Evolutionary conservation across 2,113 vertebrate genomes (phyloP).

Genomic region (Sorex fumeus): DNA sequence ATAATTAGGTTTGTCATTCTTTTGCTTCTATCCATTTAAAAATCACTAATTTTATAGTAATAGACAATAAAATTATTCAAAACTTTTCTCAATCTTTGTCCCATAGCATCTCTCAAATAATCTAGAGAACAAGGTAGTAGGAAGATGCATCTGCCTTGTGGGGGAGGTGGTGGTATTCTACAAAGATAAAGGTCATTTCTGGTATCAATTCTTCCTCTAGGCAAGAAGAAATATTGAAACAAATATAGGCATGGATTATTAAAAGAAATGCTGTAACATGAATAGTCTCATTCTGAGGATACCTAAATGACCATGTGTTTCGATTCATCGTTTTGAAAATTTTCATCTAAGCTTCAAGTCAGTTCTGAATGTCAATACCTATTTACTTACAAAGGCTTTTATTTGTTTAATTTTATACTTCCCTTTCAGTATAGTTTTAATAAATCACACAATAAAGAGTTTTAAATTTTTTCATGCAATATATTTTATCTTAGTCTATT

Average conservation of each 20-base stretch:
- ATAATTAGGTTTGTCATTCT: not conserved
- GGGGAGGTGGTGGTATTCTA: no score
- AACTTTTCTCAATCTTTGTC: not conserved
- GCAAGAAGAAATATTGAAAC: not conserved
- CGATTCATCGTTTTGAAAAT: slow-evolving; percentile 33
- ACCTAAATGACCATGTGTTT: slow-evolving; percentile 40
- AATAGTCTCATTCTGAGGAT: not conserved
- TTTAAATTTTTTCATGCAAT: slow-evolving; percentile 7
- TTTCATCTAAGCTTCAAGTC: not conserved
- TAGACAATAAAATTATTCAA: not conserved
- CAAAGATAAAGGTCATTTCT: not conserved
- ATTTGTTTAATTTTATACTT: slow-evolving; percentile 49
- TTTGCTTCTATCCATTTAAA: not conserved
- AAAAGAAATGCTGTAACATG: not conserved
- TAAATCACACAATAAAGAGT: slow-evolving; percentile 56
- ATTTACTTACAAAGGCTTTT: slow-evolving; percentile 52
- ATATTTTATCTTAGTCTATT: slow-evolving; percentile 53
- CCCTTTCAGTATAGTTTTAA: slow-evolving; percentile 43
- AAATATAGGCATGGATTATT: slow-evolving; percentile 10
- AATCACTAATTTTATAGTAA: not conserved
- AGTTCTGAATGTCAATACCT: slow-evolving; percentile 30
- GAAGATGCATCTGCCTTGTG: no score
- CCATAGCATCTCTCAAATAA: not conserved
- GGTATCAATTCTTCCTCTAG: not conserved
- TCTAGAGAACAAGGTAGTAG: no score